Evolutionary conservation across 1,140 invertebrate genomes (phyloP).

Genomic region (Aphaenogaster floridana): DNA sequence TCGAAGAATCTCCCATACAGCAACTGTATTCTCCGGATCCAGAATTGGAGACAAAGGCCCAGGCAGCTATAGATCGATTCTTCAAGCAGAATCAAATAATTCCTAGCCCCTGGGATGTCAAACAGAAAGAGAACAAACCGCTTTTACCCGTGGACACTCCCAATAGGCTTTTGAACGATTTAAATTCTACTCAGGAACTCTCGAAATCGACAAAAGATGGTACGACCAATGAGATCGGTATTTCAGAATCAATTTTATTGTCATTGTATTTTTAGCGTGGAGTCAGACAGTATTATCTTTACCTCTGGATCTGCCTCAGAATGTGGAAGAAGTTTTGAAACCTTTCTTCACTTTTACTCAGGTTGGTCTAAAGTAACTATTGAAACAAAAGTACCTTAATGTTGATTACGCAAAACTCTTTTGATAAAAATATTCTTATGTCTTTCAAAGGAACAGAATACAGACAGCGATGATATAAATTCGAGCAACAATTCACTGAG

Average conservation of each 20-base stretch:
- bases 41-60: slow-evolving; percentile 86
- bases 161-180: not conserved
- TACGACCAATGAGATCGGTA: slow-evolving; percentile 56
- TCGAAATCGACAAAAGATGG: slow-evolving; percentile 78
- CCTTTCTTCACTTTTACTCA: slow-evolving; percentile 89
- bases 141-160: slow-evolving; percentile 36
- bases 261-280: slow-evolving; percentile 83
- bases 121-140: slow-evolving; percentile 66
- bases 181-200: slow-evolving; percentile 50
- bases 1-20: slow-evolving; percentile 87
- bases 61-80: slow-evolving; percentile 87
- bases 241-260: not conserved
- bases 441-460: slow-evolving; percentile 81
- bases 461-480: slow-evolving; percentile 82
- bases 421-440: not conserved
- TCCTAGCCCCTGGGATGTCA: slow-evolving; percentile 86
- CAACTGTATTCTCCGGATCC: slow-evolving; percentile 86
- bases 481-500: slow-evolving; percentile 83
- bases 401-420: not conserved
- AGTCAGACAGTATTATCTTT: slow-evolving; percentile 88
- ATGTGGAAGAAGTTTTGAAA: slow-evolving; percentile 88
- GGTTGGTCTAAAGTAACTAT: slow-evolving; percentile 77
- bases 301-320: slow-evolving; percentile 87
- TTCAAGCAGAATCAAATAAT: slow-evolving; percentile 87
- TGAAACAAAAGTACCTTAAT: not conserved